Base-by-base conservation (phyloP, 2,113 vertebrate species). In the Cichladusa arquata region DNA sequence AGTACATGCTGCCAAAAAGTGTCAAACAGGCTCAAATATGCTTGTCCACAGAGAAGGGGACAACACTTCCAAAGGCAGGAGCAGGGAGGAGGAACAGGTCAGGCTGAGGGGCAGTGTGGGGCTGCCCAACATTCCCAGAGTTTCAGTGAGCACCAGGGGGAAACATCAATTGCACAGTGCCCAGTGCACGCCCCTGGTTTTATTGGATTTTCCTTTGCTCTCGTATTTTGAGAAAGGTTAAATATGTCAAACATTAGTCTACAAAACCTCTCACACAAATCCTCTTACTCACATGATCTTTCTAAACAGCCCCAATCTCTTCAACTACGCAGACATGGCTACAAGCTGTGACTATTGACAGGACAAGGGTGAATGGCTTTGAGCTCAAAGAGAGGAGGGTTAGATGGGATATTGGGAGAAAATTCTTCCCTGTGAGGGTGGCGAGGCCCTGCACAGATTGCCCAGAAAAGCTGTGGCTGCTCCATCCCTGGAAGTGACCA, bases 221-320 rank as follows among this genome's bases (percentile, higher is more conserved):
- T 65, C 1, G 0, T 23, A 33, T 76, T 85, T 82, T 70, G 50
- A 90, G 90, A 56, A 88, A 86, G 93, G 93, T 92, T 92, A 92
- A 96, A 60, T 64, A 92, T 26, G 60, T 74, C 67, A 71, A 86
- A 92, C 36, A 45, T 57, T 78, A 64, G 76, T 71, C 88, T 81
- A 86, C 73, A 88, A 96, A 95, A 74, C 74, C 93, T 61, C 90
- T 86, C 87, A 1, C 5, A 86, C 12, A 76, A 93, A 95, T 90
- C 96, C 87, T 91, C 92, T 95, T 92, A 85, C 76, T 92, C 95
- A 89, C 80, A 79, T 50, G 81, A 84, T 89, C 78, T 81, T 92
- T 79, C 91, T 73, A 8, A 88, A 87, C 33, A 29, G 54, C 18
- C 81, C 54, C 70, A 58, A 66, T 72, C 94, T 91, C 82, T 79